phyloP scores from a whole-genome alignment of 2,113 vertebrate species.

The Tricholaema leucomelas region DNA sequence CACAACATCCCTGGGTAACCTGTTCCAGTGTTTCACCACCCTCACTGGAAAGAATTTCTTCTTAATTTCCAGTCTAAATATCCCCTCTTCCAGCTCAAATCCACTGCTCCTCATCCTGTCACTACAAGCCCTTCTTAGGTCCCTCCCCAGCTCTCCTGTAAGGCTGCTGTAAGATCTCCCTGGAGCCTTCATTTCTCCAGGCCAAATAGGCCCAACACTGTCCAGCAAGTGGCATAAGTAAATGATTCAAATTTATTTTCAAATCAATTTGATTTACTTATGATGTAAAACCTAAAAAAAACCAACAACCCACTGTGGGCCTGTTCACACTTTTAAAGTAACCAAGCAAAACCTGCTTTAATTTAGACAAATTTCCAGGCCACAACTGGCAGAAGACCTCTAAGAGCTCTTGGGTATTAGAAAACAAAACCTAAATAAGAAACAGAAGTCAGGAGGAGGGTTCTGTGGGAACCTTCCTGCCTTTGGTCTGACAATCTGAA shows the following conservation, averaged over 20 bases:
- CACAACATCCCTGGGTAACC: no score
- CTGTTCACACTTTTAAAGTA: neutral
- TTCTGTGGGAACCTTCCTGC: slow-evolving; percentile 52
- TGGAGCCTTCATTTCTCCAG: no score
- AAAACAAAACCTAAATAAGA: slow-evolving; percentile 33
- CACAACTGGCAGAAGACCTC: neutral
- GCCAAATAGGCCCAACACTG: no score
- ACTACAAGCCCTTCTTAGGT: no score
- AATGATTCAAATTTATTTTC: neutral
- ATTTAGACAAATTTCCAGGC: slow-evolving; percentile 31
- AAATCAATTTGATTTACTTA: neutral
- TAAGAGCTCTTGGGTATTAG: slow-evolving; percentile 2
- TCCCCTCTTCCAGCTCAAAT: no score
- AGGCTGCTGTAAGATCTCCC: no score
- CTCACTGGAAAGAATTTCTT: no score
- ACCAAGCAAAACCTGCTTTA: slow-evolving; percentile 42
- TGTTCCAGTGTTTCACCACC: no score
- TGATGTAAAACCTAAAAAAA: neutral
- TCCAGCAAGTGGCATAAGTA: neutral
- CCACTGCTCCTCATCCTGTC: no score
- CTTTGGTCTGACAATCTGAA: slow-evolving; percentile 55
- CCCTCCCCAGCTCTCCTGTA: no score
- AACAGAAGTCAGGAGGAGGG: slow-evolving; percentile 38
- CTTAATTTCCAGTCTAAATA: no score
- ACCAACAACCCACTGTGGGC: neutral